Conservation (phyloP, 2,113 vertebrate genomes). For the Galbula dea region DNA sequence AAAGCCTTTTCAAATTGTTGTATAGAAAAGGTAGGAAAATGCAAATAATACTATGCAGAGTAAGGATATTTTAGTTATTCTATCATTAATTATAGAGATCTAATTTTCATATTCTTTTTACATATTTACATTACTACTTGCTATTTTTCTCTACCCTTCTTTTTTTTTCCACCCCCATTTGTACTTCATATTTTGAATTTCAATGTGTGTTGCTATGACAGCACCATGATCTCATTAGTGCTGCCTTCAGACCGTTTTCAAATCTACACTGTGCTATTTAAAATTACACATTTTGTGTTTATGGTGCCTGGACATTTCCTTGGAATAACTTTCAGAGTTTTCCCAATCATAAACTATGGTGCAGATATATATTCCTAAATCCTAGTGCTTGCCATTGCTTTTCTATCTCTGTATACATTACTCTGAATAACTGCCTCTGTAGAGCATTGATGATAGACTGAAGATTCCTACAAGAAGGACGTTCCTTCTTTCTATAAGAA, state of each 20-base stretch:
- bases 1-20: not conserved
- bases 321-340: constrained; percentile 3
- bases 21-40: not conserved
- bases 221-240: constrained; percentile 9
- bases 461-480: not conserved
- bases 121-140: not conserved
- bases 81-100: not conserved
- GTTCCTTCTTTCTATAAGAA: no score
- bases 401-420: not conserved
- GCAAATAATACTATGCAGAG: not conserved
- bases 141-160: not conserved
- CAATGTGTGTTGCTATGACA: constrained; percentile 61
- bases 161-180: constrained; percentile 19
- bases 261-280: constrained; percentile 8
- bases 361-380: not conserved
- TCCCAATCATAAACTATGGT: not conserved
- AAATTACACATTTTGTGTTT: constrained; percentile 1
- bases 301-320: not conserved
- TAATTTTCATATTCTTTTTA: not conserved
- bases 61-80: not conserved
- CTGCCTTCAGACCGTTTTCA: constrained; percentile 29
- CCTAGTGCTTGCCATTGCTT: not conserved
- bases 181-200: constrained; percentile 41
- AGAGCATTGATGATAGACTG: not conserved
- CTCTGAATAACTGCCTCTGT: not conserved